Evolutionary conservation across 2,888 invertebrate species (phyloP), one percentile per base, ranked within the genome.

Genomic region (Apamea crenata): DNA sequence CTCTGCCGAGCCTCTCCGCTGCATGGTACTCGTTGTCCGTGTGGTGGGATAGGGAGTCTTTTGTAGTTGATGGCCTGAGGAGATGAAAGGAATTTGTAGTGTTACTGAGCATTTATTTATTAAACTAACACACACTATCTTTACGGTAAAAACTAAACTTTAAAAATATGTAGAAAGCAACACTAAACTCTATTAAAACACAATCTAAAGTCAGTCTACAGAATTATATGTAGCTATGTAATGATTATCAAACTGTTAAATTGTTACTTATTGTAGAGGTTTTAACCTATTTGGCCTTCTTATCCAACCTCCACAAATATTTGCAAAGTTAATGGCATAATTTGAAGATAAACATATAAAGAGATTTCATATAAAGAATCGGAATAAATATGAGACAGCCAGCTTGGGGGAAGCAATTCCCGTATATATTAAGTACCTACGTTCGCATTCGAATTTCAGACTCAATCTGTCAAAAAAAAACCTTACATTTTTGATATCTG

Each of bases 21-120:
- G 98, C 98, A 73, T 98, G 97, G 93, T 98, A 98, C 92, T 98
- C 98, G 86, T 97, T 98, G 93, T 98, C 98, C 0, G 97, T 96
- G 92, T 98, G 97, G 81, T 97, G 97, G 7, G 97, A 97, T 36
- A 98, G 91, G 1, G 94, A 90, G 90, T 98, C 98, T 44, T 94
- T 96, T 0, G 98, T 98, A 53, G 98, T 97, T 29, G 98, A 98
- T 40, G 98, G 98, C 36, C 98, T 98, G 93, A 70, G 77, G 76
- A 78, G 6, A 63, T 12, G 12, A n/a, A 63, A 71, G 7, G 4
- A 40, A 61, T 7, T 59, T 71, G 1, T 21, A 40, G 36, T 61
- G n/a, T n/a, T 16, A 47, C 40, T 40, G 40, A 40, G 40, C 40
- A 40, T 40, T 40, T 40, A 40, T 40, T 40, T 40, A 40, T 40